Percentiles rank a stretch among this genome's conserved stretches.
phyloP scores from a whole-genome alignment of 2,797 vertebrate species.

The Bradypodion ventrale region DNA sequence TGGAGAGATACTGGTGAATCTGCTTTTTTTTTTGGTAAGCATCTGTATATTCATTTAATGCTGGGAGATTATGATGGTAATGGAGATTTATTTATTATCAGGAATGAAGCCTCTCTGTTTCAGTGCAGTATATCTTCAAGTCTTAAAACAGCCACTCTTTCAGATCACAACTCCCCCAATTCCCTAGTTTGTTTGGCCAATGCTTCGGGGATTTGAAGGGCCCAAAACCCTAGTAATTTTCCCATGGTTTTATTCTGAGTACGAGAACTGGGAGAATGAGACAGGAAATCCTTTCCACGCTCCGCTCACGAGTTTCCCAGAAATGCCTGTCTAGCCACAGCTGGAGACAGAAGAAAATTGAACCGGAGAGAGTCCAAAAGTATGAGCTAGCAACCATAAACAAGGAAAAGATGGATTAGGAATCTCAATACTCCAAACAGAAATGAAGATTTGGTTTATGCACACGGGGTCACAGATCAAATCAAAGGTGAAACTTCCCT shows the following conservation, averaged over 20 bases:
- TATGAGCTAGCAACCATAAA: background rate
- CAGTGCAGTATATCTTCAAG: background rate
- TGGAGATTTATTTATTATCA: background rate
- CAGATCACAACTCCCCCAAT: too few relatives aligned
- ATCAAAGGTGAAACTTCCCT: too few relatives aligned
- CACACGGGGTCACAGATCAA: too few relatives aligned
- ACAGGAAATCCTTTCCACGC: background rate
- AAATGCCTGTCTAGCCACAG: background rate
- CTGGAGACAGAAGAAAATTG: background rate
- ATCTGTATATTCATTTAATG: background rate
- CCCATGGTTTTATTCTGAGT: background rate
- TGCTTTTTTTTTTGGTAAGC: background rate
- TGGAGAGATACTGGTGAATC: background rate
- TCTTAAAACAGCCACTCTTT: too few relatives aligned
- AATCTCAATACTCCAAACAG: background rate
- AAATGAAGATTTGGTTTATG: background rate
- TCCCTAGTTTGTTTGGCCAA: too few relatives aligned
- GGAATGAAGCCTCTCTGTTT: background rate
- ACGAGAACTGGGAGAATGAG: background rate
- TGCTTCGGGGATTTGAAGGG: too few relatives aligned
- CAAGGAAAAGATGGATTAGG: background rate
- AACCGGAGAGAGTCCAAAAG: background rate
- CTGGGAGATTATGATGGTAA: background rate
- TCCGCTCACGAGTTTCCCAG: background rate
- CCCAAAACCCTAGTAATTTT: too few relatives aligned